Base-by-base conservation (phyloP, 1,140 invertebrate species). In the Triops longicaudatus region DNA sequence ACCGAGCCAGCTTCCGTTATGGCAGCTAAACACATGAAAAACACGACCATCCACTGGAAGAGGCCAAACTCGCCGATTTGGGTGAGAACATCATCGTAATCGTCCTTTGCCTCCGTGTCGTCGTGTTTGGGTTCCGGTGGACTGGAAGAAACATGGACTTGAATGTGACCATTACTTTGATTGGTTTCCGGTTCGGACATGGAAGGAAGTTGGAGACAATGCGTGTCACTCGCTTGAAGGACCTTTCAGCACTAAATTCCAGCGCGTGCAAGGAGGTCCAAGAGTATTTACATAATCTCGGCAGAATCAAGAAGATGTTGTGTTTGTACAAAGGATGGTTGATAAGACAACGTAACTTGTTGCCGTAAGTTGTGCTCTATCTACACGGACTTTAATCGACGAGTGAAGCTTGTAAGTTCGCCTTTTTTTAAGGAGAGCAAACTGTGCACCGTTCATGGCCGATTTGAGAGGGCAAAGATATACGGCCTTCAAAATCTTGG, bases 51-150 rank as follows among this genome's bases (percentile, higher is more conserved):
- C 1, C 73, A 14, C 31, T 77, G 76, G 12, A 73, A 77, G 14
- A 27, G 72, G 1, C 76, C 41, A 22, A 73, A 41, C 26, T 77
- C 31, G 6, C 76, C 72, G 1, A 77, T 41, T 41, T 77, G 14
- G 14, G n/a, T 26, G 11, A 77, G 22, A 44, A 77, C 44, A 4
- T 73, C 72, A 41, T 77, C 76, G 41, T 74, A 77, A 43, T 41
- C 42, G 41, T 37, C 41, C 12, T 7, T 37, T 26, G 7, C 10
- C 14, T 63, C 50, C 22, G 22, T n/a, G 10, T 22, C 22, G 14
- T 9, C 50, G 14, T 63, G 14, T 22, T 63, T 63, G 50, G 22
- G 2, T 1, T 9, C 50, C 9, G 50, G 22, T 17, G 14, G 50
- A 22, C 17, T 5, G 17, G 50, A 22, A 6, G 50, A 14, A 63